These are phyloP conservation scores for Neodiprion pinetum DNA, from an alignment of 1,140 invertebrate species.

Conservation along the genomic window DNA sequence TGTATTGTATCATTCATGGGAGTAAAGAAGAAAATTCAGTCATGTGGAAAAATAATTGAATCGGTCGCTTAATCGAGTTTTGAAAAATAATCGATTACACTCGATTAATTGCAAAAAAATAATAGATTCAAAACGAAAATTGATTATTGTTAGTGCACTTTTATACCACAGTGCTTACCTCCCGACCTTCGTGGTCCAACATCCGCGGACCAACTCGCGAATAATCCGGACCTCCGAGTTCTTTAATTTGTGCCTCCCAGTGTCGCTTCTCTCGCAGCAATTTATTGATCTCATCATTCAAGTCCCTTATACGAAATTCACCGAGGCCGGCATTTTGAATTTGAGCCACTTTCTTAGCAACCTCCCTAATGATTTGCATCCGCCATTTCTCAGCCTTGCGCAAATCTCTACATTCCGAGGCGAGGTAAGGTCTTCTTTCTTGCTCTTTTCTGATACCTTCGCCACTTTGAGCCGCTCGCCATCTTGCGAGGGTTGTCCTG, in stretches of 20 bases:
- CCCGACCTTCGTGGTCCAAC: constrained; percentile 95
- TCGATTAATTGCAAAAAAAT: too few species aligned
- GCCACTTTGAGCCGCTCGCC: constrained; percentile 91
- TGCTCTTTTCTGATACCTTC: constrained; percentile 79
- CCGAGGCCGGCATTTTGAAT: constrained; percentile 99
- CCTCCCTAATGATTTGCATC: constrained; percentile 94
- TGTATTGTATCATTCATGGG: not conserved
- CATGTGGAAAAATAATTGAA: too few species aligned
- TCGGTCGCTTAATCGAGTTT: too few species aligned
- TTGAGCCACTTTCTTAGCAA: constrained; percentile 98
- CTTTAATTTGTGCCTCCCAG: constrained; percentile 96
- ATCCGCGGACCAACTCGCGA: constrained; percentile 89
- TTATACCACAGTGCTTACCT: constrained; percentile 63
- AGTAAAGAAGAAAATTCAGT: too few species aligned
- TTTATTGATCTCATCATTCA: constrained; percentile 99
- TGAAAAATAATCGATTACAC: too few species aligned
- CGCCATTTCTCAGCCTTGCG: constrained; percentile 94
- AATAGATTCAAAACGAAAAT: not conserved
- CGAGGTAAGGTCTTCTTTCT: constrained; percentile 89
- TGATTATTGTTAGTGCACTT: constrained; percentile 1
- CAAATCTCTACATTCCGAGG: constrained; percentile 91
- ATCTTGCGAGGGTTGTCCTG: constrained; percentile 95
- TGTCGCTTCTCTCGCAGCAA: constrained; percentile 92
- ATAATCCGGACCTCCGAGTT: constrained; percentile 96
- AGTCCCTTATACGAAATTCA: constrained; percentile 96